Evolutionary conservation across 2,888 invertebrate species (phyloP), one percentile per base, ranked within the genome.

Genomic region (Graphium colonna): DNA sequence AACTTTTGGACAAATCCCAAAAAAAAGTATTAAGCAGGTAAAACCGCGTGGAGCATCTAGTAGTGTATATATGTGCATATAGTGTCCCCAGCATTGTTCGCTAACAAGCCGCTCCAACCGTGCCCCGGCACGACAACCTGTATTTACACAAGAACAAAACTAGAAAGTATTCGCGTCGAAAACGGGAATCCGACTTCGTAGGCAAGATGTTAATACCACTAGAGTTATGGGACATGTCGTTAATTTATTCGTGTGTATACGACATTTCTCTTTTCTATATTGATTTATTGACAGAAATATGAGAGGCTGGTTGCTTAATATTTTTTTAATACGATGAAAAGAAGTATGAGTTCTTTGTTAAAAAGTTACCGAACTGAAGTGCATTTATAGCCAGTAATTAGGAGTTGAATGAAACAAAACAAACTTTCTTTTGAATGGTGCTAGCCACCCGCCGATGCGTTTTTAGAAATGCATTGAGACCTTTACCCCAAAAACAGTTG

Each of bases 21-120:
- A n/a, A n/a, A n/a, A n/a, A n/a, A n/a, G n/a, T n/a, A n/a, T n/a
- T n/a, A n/a, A n/a, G n/a, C n/a, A n/a, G n/a, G n/a, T n/a, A n/a
- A n/a, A n/a, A n/a, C n/a, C n/a, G n/a, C n/a, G n/a, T n/a, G n/a
- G n/a, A n/a, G n/a, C 21, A 21, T 21, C 2, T 21, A 21, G 21
- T 21, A 2, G 5, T 21, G 69, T 69, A 68, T 65, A 64, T 67
- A 68, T n/a, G n/a, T n/a, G n/a, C n/a, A n/a, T n/a, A 61, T 55
- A 57, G 61, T 65, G 68, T 68, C 69, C 68, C 68, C 69, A 65
- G 78, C 81, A 82, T 84, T 85, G 81, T 85, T 77, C 74, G 68
- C 81, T 84, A 84, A 84, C 82, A 82, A 84, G 84, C 78, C 73
- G 59, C 75, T 73, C 74, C 78, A 79, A 82, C 81, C 80, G 79